Evolutionary conservation across 1,140 invertebrate genomes (phyloP).

Genomic region (Bathynomus jamesi): DNA sequence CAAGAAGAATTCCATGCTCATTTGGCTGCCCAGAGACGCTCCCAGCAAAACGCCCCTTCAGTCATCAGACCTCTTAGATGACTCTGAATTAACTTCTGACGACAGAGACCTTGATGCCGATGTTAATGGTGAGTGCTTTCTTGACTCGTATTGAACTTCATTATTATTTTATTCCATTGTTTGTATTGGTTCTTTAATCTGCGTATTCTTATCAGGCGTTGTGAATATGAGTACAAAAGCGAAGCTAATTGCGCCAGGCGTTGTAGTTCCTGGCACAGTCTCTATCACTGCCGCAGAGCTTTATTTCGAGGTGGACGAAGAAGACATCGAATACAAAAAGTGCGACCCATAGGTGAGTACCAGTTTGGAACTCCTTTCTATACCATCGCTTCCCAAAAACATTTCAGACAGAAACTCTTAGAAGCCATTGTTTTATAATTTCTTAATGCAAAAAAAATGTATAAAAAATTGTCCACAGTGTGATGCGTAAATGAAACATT

Average conservation of each 20-base stretch:
- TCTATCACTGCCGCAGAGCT: slow-evolving; percentile 96
- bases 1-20: slow-evolving; percentile 89
- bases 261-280: slow-evolving; percentile 87
- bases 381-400: too few species aligned
- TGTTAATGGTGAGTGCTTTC: slow-evolving; percentile 59
- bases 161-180: not conserved
- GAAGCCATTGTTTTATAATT: too few species aligned
- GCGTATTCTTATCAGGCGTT: slow-evolving; percentile 57
- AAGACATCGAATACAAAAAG: slow-evolving; percentile 87
- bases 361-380: too few species aligned
- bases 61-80: slow-evolving; percentile 75
- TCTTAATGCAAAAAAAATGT: too few species aligned
- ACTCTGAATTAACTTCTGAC: slow-evolving; percentile 81
- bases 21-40: slow-evolving; percentile 57
- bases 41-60: slow-evolving; percentile 61
- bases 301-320: slow-evolving; percentile 98
- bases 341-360: slow-evolving; percentile 82
- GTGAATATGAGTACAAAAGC: slow-evolving; percentile 94
- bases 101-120: slow-evolving; percentile 89
- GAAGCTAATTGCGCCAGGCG: slow-evolving; percentile 79
- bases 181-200: not conserved
- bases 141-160: not conserved
- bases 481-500: too few species aligned
- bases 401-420: too few species aligned
- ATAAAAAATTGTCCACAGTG: too few species aligned